Conservation (phyloP, 2,888 invertebrate genomes). For the Ennomos erosarius region DNA sequence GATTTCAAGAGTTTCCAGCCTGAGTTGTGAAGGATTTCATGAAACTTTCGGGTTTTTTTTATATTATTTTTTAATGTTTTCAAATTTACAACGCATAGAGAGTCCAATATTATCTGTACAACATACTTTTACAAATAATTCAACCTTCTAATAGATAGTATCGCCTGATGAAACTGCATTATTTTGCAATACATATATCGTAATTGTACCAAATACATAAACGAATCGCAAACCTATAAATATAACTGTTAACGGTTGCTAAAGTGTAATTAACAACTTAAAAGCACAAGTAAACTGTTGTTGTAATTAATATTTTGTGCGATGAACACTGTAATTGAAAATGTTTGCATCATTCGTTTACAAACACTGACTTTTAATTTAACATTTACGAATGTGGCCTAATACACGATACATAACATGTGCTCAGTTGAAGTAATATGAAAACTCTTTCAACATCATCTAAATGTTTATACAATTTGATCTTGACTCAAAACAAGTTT, state of each 20-base stretch:
- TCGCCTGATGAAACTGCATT: no score
- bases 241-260: background rate
- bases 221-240: background rate
- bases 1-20: no score
- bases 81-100: no score
- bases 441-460: slow-evolving; percentile 20
- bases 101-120: no score
- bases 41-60: no score
- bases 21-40: no score
- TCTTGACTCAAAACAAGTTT: slow-evolving; percentile 28
- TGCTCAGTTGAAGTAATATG: slow-evolving; percentile 13
- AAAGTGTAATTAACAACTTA: slow-evolving; percentile 1
- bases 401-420: slow-evolving; percentile 2
- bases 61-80: no score
- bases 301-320: slow-evolving; percentile 13
- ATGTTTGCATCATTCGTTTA: slow-evolving; percentile 3
- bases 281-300: slow-evolving; percentile 5
- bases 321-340: slow-evolving; percentile 10
- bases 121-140: no score
- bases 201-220: no score
- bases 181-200: no score
- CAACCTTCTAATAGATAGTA: no score
- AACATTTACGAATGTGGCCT: slow-evolving; percentile 1
- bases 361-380: slow-evolving; percentile 11
- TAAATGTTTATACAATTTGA: slow-evolving; percentile 27